A percentile compares a stretch with the other conserved stretches of the same genome.
phyloP scores from a whole-genome alignment of 2,113 vertebrate species.

The Nyctibius bracteatus region DNA sequence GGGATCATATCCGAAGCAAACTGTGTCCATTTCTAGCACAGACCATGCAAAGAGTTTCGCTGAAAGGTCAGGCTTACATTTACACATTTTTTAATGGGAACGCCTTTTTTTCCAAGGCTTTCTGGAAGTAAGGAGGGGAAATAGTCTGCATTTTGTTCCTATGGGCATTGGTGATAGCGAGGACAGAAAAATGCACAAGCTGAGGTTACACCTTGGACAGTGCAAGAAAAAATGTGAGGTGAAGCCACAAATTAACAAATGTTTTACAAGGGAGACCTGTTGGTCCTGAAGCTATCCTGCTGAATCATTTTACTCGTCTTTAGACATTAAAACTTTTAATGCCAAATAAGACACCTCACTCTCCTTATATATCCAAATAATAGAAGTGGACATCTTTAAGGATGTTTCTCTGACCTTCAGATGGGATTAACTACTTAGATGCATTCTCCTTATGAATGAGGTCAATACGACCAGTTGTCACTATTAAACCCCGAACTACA shows the following conservation, averaged over 20 bases:
- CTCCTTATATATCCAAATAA: background rate
- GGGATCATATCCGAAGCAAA: background rate
- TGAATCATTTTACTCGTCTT: background rate
- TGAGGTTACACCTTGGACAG: background rate
- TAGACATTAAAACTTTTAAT: background rate
- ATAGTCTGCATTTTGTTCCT: background rate
- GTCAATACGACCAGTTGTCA: fast-evolving
- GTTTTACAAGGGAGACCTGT: background rate
- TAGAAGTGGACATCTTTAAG: background rate
- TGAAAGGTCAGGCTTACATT: background rate
- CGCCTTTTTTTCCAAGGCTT: background rate
- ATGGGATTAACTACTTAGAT: background rate
- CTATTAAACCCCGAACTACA: background rate
- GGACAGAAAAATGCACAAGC: background rate
- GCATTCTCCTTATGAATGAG: background rate
- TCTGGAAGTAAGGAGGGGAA: background rate
- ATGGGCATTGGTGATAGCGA: fast-evolving
- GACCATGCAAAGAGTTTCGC: background rate
- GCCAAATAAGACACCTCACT: background rate
- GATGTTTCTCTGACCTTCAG: background rate
- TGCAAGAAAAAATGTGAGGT: background rate
- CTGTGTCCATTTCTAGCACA: background rate
- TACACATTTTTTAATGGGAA: background rate
- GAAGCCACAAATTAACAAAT: background rate
- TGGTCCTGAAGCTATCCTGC: background rate